Base-by-base conservation (phyloP, 2,113 vertebrate species). In the Podilymbus podiceps region DNA sequence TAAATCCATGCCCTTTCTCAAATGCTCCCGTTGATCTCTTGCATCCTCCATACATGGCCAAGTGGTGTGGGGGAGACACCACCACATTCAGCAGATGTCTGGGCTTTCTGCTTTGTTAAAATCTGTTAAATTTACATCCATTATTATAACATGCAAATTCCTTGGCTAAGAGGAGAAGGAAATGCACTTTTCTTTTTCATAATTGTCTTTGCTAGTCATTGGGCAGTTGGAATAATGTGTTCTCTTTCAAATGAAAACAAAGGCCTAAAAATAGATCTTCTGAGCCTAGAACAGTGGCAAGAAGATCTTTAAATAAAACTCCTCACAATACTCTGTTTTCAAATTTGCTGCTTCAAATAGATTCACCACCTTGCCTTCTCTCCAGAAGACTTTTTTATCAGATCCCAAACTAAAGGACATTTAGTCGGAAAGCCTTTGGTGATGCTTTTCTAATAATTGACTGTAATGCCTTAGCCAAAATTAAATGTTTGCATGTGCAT, bases 171-270 rank as follows among this genome's bases (percentile, higher is more conserved):
- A 88, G 64, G 44, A 79, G 81, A 79, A 91, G 71, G 93, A 94
- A 94, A 73, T 30, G 71, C 74, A 90, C 44, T 94, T 90, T 95
- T 86, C 55, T 78, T 82, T 72, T 69, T 59, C 49, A 42, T 76
- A 85, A 85, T 68, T 77, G 35, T 96, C 87, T 89, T 94, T 89
- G 66, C 71, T 89, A 94, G 91, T 88, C 89, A 89, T 31, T 79
- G 89, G 94, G 81, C 95, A 95, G 78, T 38, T 85, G 78, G 93
- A 94, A 96, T 91, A 96, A 89, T 62, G 74, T 82, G 85, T 96
- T 96, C 89, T 62, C 88, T 97, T 96, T 96, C 74, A 91, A 50
- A 90, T 28, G 85, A 96, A 96, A 97, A 95, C 93, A 96, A 95
- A 96, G 71, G 91, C 89, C 78, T 82, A 97, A 96, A 96, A 95